Evolutionary conservation across 2,797 vertebrate genomes (phyloP).

Genomic region (Sebastes minor): DNA sequence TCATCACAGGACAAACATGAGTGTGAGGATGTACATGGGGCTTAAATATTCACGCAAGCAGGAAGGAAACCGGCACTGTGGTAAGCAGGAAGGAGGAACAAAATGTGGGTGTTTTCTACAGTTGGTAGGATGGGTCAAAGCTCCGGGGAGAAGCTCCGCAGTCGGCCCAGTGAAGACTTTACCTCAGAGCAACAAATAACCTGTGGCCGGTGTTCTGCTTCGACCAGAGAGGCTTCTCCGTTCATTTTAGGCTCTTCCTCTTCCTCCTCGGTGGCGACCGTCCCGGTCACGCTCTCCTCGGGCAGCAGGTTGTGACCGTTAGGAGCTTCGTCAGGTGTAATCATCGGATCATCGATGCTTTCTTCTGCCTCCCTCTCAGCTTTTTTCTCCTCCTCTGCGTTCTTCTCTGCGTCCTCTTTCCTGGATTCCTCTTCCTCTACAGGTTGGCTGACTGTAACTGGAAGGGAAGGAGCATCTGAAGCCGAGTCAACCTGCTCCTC

Average conservation of each 20-base stretch:
- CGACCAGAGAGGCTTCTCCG: slow-evolving; percentile 88
- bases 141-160: slow-evolving; percentile 59
- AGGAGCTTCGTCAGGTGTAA: slow-evolving; percentile 66
- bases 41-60: slow-evolving; percentile 74
- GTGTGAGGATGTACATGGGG: slow-evolving; percentile 56
- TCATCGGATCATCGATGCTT: slow-evolving; percentile 59
- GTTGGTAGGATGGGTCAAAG: slow-evolving; percentile 59
- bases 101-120: slow-evolving; percentile 63
- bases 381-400: slow-evolving; percentile 50
- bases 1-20: background rate
- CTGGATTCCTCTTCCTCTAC: slow-evolving; percentile 33
- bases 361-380: slow-evolving; percentile 62
- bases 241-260: slow-evolving; percentile 89
- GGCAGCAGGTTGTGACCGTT: slow-evolving; percentile 72
- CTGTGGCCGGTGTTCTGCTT: slow-evolving; percentile 88
- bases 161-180: slow-evolving; percentile 83
- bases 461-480: slow-evolving; percentile 16
- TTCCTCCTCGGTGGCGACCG: slow-evolving; percentile 32
- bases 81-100: slow-evolving; percentile 58
- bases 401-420: slow-evolving; percentile 6
- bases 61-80: slow-evolving; percentile 78
- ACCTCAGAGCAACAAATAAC: slow-evolving; percentile 99
- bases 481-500: slow-evolving; percentile 1
- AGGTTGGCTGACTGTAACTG: slow-evolving; percentile 13
- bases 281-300: slow-evolving; percentile 52